Evolutionary conservation across 2,888 invertebrate genomes (phyloP).

Genomic region (Blastobasis adustella): DNA sequence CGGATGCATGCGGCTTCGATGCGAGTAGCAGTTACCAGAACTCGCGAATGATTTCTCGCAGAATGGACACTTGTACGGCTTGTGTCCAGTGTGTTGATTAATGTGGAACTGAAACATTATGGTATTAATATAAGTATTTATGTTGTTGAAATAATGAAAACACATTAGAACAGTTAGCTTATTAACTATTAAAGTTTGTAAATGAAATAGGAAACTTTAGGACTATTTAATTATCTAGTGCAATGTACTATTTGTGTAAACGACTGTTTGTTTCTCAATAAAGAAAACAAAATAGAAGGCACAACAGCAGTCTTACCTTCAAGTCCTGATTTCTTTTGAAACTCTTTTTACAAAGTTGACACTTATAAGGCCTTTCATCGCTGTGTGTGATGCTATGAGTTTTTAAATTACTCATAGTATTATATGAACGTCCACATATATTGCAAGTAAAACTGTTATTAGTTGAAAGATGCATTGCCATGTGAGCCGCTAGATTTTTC

Average conservation of each 20-base stretch:
- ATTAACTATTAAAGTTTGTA: no score
- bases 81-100: constrained; percentile 83
- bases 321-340: constrained; percentile 85
- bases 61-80: constrained; percentile 83
- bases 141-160: no score
- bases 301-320: constrained; percentile 58
- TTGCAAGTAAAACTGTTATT: constrained; percentile 60
- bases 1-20: constrained; percentile 82
- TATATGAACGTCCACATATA: constrained; percentile 81
- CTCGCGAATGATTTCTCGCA: constrained; percentile 83
- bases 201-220: no score
- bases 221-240: no score
- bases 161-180: no score
- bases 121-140: no score
- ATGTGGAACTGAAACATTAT: constrained; percentile 77
- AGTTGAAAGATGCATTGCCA: constrained; percentile 49
- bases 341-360: constrained; percentile 80
- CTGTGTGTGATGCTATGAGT: constrained; percentile 83
- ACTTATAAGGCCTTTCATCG: constrained; percentile 79
- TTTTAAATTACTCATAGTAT: constrained; percentile 78
- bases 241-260: no score
- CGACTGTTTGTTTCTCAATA: no score
- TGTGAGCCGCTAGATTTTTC: constrained; percentile 77
- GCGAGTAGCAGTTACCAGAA: constrained; percentile 84
- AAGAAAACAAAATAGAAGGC: no score